Percentiles rank a stretch among this genome's conserved stretches.
Conservation (phyloP, 2,888 invertebrate species). For the Lepidocyrtinus sp. region DNA sequence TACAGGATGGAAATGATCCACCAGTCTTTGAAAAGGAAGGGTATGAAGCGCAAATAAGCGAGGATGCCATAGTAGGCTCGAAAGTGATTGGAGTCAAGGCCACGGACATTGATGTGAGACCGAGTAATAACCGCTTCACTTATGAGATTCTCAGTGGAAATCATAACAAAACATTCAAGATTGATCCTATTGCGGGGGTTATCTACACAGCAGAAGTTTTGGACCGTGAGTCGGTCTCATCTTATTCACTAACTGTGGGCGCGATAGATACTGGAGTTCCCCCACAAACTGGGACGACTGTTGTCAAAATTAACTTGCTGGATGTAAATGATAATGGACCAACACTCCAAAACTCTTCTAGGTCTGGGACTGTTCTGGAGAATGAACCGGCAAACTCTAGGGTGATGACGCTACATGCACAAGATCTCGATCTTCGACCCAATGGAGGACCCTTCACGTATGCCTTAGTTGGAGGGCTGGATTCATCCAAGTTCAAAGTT, state of each 20-base stretch:
- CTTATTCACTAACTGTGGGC: constrained; percentile 85
- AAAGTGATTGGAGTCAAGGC: constrained; percentile 86
- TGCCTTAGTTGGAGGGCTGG: constrained; percentile 90
- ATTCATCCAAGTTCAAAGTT: constrained; percentile 88
- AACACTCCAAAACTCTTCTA: constrained; percentile 89
- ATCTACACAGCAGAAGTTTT: constrained; percentile 81
- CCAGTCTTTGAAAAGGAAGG: constrained; percentile 88
- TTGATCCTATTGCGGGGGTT: constrained; percentile 88
- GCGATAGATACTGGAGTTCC: constrained; percentile 92
- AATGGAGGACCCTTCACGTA: constrained; percentile 94
- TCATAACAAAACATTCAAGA: constrained; percentile 85
- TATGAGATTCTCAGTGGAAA: constrained; percentile 92
- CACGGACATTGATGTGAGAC: constrained; percentile 90
- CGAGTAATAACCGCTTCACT: constrained; percentile 92
- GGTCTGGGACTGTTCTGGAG: constrained; percentile 91
- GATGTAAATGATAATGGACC: constrained; percentile 96
- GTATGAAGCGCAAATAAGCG: constrained; percentile 86
- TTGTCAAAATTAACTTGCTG: constrained; percentile 84
- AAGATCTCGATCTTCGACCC: constrained; percentile 88
- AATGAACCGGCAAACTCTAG: constrained; percentile 92
- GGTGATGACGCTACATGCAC: constrained; percentile 89
- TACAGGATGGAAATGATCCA: constrained; percentile 97
- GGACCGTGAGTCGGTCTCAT: constrained; percentile 85
- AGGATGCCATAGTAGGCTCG: constrained; percentile 84
- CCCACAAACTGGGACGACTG: constrained; percentile 88